Conservation (phyloP, 2,797 vertebrate species). For the Myotis vivesi region DNA sequence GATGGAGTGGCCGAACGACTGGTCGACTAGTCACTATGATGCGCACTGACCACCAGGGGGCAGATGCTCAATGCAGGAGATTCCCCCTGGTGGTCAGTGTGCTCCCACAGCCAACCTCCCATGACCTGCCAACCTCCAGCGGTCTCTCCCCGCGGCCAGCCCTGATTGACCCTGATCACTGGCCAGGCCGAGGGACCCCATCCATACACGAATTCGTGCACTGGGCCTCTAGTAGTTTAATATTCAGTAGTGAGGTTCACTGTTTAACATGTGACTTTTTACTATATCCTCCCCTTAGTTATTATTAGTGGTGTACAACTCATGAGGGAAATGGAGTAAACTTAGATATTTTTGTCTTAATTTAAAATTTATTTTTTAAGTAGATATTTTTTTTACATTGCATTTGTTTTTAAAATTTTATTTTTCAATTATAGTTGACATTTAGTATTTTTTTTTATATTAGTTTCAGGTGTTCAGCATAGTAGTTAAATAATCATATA, state of each 20-base stretch:
- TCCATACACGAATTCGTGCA: too few relatives aligned
- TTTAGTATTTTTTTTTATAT: background rate
- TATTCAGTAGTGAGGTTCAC: slow-evolving; percentile 5
- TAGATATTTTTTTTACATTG: background rate
- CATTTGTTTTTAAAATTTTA: background rate
- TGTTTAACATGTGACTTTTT: background rate
- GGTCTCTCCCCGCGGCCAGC: too few relatives aligned
- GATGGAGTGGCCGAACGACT: too few relatives aligned
- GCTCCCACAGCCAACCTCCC: too few relatives aligned
- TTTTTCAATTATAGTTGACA: background rate
- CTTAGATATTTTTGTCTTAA: background rate
- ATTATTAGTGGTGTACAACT: background rate
- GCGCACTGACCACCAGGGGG: too few relatives aligned
- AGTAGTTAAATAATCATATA: background rate
- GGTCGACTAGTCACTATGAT: too few relatives aligned
- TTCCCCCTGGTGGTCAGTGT: too few relatives aligned
- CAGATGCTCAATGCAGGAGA: too few relatives aligned
- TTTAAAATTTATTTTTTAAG: background rate
- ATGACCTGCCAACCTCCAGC: accelerated
- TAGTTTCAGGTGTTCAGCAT: background rate
- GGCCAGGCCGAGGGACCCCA: too few relatives aligned
- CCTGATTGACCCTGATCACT: too few relatives aligned
- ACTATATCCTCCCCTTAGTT: background rate
- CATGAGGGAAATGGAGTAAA: slow-evolving; percentile 10
- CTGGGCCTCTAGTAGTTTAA: background rate